phyloP scores from a whole-genome alignment of 2,797 vertebrate species.

The Synanceia verrucosa region DNA sequence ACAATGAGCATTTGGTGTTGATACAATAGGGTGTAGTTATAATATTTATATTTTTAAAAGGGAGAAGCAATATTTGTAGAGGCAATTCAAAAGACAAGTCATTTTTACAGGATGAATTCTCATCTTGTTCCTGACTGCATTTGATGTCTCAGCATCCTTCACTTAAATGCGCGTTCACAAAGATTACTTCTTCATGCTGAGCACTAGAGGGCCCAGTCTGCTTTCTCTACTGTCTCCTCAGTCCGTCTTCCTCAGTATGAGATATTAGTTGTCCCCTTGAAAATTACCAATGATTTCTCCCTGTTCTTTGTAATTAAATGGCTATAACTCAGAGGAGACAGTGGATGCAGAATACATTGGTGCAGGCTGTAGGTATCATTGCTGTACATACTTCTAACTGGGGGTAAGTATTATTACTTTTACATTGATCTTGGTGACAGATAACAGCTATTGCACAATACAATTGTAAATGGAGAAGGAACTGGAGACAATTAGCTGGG shows the following conservation, averaged over 20 bases:
- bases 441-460: constrained; percentile 41
- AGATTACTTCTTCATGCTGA: constrained; percentile 1
- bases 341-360: constrained; percentile 37
- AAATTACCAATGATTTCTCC: constrained; percentile 51
- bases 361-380: constrained; percentile 35
- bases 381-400: constrained; percentile 33
- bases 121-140: constrained; percentile 10
- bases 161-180: neutral
- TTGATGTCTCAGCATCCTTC: constrained; percentile 12
- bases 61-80: constrained; percentile 19
- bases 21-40: neutral
- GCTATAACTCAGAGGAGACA: constrained; percentile 47
- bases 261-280: constrained; percentile 38
- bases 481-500: constrained; percentile 31
- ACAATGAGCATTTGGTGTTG: constrained; percentile 2
- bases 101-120: constrained; percentile 24
- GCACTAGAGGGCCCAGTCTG: constrained; percentile 66
- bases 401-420: constrained; percentile 53
- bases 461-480: constrained; percentile 37
- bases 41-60: constrained; percentile 32
- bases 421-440: constrained; percentile 60
- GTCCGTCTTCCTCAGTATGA: constrained; percentile 11
- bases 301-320: constrained; percentile 61
- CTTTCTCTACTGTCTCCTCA: constrained; percentile 6
- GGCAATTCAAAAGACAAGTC: neutral